phyloP scores from a whole-genome alignment of 1,140 invertebrate genomes.

The Polypedilum pembai region DNA sequence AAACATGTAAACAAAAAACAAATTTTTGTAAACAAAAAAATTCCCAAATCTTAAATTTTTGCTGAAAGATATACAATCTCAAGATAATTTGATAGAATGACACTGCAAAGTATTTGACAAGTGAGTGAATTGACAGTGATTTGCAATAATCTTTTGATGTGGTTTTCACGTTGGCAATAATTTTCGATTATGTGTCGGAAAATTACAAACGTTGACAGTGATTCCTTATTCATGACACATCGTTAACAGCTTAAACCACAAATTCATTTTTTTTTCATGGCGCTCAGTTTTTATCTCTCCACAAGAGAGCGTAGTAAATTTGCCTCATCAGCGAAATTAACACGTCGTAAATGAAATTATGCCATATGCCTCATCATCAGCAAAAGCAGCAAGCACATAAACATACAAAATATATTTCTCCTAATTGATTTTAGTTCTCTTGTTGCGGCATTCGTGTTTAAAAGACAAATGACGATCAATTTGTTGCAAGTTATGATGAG shows the following conservation, averaged over 20 bases:
- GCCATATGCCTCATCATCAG: background rate
- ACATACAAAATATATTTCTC: too few relatives aligned
- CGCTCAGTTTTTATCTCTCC: background rate
- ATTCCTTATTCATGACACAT: slow-evolving; percentile 3
- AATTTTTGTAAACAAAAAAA: background rate
- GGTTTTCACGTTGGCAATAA: background rate
- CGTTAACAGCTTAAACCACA: slow-evolving; percentile 2
- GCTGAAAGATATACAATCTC: background rate
- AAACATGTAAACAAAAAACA: background rate
- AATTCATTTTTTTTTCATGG: background rate
- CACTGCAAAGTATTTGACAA: background rate
- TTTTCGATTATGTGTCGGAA: background rate
- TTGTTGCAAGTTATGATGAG: background rate
- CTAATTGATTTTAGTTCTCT: background rate
- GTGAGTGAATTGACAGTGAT: background rate
- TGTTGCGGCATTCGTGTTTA: background rate
- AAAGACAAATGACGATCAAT: background rate
- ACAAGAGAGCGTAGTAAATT: background rate
- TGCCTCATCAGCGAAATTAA: background rate
- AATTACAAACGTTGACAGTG: background rate
- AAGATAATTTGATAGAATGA: background rate
- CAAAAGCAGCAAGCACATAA: too few relatives aligned
- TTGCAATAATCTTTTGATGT: background rate
- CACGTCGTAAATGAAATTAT: slow-evolving; percentile 13
- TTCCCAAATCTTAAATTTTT: background rate